Evolutionary conservation across 2,797 vertebrate species (phyloP).

Genomic region (Champsocephalus esox): DNA sequence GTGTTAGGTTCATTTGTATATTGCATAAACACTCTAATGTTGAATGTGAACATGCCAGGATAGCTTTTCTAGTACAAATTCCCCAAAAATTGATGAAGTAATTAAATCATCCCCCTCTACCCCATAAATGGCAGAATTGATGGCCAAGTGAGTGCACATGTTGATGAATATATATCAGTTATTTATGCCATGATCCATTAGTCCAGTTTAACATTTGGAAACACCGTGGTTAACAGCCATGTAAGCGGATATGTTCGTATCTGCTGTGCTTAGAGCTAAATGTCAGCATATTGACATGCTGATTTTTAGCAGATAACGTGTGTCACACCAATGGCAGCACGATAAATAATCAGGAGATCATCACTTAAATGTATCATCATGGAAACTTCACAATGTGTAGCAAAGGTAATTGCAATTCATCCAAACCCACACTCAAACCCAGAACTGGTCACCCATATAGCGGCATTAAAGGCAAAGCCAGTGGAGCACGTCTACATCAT

Average conservation of each 20-base stretch:
- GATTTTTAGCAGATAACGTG: not conserved
- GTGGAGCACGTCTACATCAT: not conserved
- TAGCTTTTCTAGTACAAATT: not conserved
- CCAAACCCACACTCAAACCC: not conserved
- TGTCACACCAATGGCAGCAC: not conserved
- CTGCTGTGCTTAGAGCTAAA: not conserved
- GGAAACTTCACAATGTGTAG: not conserved
- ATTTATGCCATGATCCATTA: not conserved
- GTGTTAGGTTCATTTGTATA: not conserved
- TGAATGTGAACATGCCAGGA: not conserved
- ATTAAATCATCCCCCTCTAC: not conserved
- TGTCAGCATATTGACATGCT: not conserved
- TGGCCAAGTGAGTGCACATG: not conserved
- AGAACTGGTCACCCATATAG: not conserved
- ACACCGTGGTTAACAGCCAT: not conserved
- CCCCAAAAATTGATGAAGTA: not conserved
- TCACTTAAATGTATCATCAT: not conserved
- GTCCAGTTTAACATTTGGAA: not conserved
- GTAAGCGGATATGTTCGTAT: not conserved
- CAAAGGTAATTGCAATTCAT: not conserved
- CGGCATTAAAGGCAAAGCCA: not conserved
- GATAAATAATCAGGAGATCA: not conserved
- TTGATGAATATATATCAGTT: not conserved
- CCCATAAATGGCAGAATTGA: not conserved
- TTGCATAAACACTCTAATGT: not conserved